phyloP scores from a whole-genome alignment of 2,888 invertebrate species.

The Dolomedes plantarius region DNA sequence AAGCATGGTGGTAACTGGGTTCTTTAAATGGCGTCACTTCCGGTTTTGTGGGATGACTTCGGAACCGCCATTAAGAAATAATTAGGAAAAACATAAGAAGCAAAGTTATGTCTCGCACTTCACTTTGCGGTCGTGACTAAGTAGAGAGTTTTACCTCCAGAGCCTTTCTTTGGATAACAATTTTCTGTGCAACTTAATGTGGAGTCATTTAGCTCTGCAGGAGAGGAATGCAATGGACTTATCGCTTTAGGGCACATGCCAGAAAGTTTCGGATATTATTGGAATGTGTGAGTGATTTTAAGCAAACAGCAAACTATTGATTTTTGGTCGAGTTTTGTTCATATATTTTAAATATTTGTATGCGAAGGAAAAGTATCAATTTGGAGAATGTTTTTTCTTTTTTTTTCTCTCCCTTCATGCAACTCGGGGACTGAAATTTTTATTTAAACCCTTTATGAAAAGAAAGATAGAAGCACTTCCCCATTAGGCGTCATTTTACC shows the following conservation, averaged over 20 bases:
- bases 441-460: too few relatives aligned
- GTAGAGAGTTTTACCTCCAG: constrained; percentile 13
- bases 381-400: too few relatives aligned
- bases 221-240: constrained; percentile 22
- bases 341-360: too few relatives aligned
- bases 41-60: constrained; percentile 4
- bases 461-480: too few relatives aligned
- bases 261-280: constrained; percentile 12
- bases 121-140: constrained; percentile 28
- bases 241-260: background rate
- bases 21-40: constrained; percentile 23
- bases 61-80: constrained; percentile 45
- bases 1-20: background rate
- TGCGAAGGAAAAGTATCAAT: too few relatives aligned
- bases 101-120: constrained; percentile 34
- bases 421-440: too few relatives aligned
- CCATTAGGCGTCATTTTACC: too few relatives aligned
- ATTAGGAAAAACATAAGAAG: constrained; percentile 41
- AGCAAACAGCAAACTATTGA: background rate
- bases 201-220: constrained; percentile 36
- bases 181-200: constrained; percentile 47
- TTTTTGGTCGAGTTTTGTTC: too few relatives aligned
- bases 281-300: constrained; percentile 30
- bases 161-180: constrained; percentile 20
- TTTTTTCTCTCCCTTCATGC: too few relatives aligned